Evolutionary conservation across 2,113 vertebrate species (phyloP).

Genomic region (Centropus unirufus): DNA sequence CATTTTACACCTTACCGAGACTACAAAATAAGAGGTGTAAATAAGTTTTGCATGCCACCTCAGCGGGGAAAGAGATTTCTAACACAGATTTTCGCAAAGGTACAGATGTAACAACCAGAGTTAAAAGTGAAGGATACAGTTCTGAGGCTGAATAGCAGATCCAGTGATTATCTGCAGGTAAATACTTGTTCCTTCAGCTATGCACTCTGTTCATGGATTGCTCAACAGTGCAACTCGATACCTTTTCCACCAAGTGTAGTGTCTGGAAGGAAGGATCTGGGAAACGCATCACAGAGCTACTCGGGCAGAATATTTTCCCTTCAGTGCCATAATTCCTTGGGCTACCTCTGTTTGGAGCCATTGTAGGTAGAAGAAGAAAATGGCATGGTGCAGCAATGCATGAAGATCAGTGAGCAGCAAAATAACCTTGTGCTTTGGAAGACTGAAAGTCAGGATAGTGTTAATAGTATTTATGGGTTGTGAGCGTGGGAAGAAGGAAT

Average conservation of each 20-base stretch:
- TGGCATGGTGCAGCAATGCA: background rate
- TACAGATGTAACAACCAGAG: background rate
- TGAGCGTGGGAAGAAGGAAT: constrained; percentile 53
- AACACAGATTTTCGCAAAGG: background rate
- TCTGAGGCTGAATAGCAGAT: background rate
- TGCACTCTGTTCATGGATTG: background rate
- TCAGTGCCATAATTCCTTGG: constrained; percentile 2
- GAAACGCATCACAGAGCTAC: constrained; percentile 36
- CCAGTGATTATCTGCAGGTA: constrained; percentile 51
- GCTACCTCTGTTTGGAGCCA: background rate
- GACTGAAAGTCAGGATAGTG: constrained; percentile 6
- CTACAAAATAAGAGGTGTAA: background rate
- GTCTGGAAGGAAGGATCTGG: constrained; percentile 54
- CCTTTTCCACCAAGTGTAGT: background rate
- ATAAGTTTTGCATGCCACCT: constrained; percentile 2
- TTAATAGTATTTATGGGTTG: constrained; percentile 59
- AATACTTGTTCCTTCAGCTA: constrained; percentile 3
- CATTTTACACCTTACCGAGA: background rate
- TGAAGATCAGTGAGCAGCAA: background rate
- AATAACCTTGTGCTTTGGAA: background rate
- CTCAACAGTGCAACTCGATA: constrained; percentile 28
- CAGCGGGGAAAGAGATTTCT: background rate
- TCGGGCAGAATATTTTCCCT: constrained; percentile 31
- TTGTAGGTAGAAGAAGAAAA: background rate
- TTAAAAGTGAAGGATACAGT: background rate